Evolutionary conservation across 2,113 vertebrate species (phyloP).

Genomic region (Panurus biarmicus): DNA sequence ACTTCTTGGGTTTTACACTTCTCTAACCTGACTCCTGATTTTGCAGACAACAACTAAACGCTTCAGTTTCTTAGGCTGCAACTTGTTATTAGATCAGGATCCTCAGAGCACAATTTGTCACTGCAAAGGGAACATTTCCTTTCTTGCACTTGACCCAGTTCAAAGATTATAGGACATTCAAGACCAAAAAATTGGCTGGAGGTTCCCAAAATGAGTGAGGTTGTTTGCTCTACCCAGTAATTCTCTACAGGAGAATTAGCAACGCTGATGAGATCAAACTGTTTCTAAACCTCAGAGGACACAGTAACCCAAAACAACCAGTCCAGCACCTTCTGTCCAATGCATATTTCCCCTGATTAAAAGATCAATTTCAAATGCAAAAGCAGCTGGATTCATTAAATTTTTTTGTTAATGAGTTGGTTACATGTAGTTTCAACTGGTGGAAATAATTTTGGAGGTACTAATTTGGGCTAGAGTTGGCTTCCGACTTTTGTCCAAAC

Average conservation of each 20-base stretch:
- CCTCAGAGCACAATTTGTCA: neutral
- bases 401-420: neutral
- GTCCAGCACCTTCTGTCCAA: neutral
- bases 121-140: neutral
- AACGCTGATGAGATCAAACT: neutral
- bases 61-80: neutral
- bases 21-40: neutral
- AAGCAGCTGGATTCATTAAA: neutral
- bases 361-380: neutral
- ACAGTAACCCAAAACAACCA: conserved; percentile 21
- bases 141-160: neutral
- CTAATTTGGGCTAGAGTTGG: neutral
- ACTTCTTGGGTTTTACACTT: neutral
- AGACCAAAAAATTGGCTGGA: neutral
- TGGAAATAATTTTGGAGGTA: neutral
- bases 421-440: neutral
- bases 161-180: neutral
- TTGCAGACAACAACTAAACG: neutral
- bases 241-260: neutral
- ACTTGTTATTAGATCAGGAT: neutral
- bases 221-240: neutral
- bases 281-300: conserved; percentile 3
- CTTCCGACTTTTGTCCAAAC: neutral
- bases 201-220: neutral
- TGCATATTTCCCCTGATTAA: neutral